Evolutionary conservation across 2,888 invertebrate species (phyloP).

Genomic region (Eupeodes luniger): DNA sequence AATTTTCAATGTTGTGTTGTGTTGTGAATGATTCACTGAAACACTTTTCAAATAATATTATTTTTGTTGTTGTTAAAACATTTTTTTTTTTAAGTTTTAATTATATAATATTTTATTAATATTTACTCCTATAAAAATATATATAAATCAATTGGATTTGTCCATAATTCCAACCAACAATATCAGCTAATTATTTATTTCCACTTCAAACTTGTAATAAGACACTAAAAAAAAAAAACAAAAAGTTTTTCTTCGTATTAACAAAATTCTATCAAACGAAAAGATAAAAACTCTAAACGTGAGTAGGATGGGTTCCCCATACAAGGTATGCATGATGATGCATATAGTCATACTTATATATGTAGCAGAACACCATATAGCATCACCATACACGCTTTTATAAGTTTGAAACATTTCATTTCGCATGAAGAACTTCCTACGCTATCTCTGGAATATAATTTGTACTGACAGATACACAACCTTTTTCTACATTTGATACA

Average conservation of each 20-base stretch:
- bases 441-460: conserved; percentile 35
- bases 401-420: conserved; percentile 16
- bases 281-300: not conserved
- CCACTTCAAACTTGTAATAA: not conserved
- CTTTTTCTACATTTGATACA: conserved; percentile 36
- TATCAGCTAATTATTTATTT: conserved; percentile 11
- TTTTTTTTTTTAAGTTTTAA: no score
- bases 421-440: conserved; percentile 43
- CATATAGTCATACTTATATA: not conserved
- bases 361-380: no score
- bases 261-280: not conserved
- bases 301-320: conserved; percentile 36
- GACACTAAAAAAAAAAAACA: not conserved
- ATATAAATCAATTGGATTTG: no score
- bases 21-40: no score
- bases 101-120: no score
- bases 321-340: not conserved
- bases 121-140: no score
- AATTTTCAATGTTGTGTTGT: no score
- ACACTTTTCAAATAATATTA: no score
- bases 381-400: not conserved
- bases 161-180: not conserved
- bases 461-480: conserved; percentile 46
- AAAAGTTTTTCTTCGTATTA: not conserved
- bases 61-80: no score